Base-by-base conservation (phyloP, 2,888 invertebrate genomes). In the Strigamia crassipes region DNA sequence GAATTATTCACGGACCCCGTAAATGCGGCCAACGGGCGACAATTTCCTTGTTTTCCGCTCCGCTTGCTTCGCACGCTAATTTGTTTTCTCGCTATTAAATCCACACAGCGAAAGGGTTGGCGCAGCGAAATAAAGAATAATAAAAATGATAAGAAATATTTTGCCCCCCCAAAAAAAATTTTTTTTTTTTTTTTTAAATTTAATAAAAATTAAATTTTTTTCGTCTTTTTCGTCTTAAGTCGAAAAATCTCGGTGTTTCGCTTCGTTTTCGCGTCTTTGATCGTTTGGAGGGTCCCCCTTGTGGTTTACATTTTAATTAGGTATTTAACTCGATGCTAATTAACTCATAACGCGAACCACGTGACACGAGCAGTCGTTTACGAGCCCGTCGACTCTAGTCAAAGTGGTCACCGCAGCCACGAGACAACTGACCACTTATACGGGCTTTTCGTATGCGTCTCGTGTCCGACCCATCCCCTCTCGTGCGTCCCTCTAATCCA, bases 1-100 rank as follows among this genome's bases (percentile, higher is more conserved):
- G 56, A 56, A 56, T 56, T 56, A 56, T 56, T 56, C 56, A 56
- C 56, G 56, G 56, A 56, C 56, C 56, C 56, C 56, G 56, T 56
- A 56, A 56, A 56, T 56, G 18, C 56, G 56, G 56, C 56, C 56
- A 56, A 56, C 56, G 56, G 56, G 56, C 21, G 56, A 56, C 56
- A 56, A 56, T 56, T 56, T 56, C 56, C 56, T 56, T 56, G 56
- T 56, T 56, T 56, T 56, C 56, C 56, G 56, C 56, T 56, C 18
- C 56, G 56, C 56, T 56, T 56, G 56, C 56, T 56, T 56, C 56
- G 56, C 56, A 56, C 56, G 56, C 56, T 56, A 56, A 56, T 56
- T 56, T 56, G 56, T 56, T 56, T 56, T 56, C 56, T 56, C 56
- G 56, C 56, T 21, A 56, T 56, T 56, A 56, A 56, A 56, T 56